phyloP scores from a whole-genome alignment of 2,113 vertebrate genomes.

The Xiphophorus couchianus region DNA sequence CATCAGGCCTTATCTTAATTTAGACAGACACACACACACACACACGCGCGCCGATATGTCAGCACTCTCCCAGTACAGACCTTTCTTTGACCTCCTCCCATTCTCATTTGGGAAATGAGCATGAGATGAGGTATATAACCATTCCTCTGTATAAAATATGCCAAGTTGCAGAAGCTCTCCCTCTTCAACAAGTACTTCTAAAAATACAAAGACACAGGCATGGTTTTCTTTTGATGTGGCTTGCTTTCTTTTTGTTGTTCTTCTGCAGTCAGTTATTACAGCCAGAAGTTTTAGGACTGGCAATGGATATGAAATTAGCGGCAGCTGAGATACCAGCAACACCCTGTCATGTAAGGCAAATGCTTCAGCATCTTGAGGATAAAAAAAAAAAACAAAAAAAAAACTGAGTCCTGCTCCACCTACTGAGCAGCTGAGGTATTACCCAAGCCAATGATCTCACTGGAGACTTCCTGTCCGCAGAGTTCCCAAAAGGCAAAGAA shows the following conservation, averaged over 20 bases:
- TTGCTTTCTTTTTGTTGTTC: constrained; percentile 3
- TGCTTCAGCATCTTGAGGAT: not conserved
- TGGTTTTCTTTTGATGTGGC: not conserved
- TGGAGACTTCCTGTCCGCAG: constrained; percentile 13
- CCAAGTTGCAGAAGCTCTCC: not conserved
- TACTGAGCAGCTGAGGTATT: constrained; percentile 45
- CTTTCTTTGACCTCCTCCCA: constrained; percentile 15
- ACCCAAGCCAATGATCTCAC: constrained; percentile 1
- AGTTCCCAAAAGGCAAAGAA: not conserved
- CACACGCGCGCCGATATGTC: constrained; percentile 18
- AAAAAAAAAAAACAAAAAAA: too few relatives aligned
- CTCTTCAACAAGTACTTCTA: not conserved
- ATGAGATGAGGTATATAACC: constrained; percentile 2
- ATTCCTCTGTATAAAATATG: not conserved
- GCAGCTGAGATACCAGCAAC: constrained; percentile 32
- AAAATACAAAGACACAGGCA: not conserved
- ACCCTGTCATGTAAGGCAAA: not conserved
- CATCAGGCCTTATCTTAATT: too few relatives aligned
- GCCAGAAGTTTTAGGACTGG: constrained; percentile 7
- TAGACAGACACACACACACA: constrained; percentile 9
- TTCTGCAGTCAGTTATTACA: constrained; percentile 17
- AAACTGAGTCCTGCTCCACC: constrained; percentile 31
- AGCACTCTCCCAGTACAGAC: constrained; percentile 16
- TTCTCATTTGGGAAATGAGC: constrained; percentile 28
- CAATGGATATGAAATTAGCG: constrained; percentile 18